Percentiles rank a stretch among this genome's conserved stretches.
These are phyloP conservation scores for Malaclemys terrapin DNA, from an alignment of 2,113 vertebrate genomes.

Conservation along the genomic window DNA sequence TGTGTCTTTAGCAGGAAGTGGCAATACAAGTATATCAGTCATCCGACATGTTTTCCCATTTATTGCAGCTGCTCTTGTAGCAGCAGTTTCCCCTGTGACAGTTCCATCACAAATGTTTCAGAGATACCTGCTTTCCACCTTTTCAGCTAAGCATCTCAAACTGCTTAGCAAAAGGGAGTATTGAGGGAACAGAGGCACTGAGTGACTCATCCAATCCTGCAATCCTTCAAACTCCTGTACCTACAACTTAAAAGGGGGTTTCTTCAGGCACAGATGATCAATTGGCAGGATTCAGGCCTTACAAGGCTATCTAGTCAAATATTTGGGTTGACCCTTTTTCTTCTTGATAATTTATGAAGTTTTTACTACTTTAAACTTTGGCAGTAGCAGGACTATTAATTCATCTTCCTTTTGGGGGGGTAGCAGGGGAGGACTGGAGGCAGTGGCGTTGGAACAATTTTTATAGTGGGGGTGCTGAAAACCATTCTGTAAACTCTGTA, in stretches of 20 bases:
- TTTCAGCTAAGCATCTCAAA: neutral
- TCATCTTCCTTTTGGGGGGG: neutral
- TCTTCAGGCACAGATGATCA: neutral
- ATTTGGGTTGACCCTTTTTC: neutral
- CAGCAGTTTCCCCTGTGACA: rapidly evolving
- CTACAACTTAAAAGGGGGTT: neutral
- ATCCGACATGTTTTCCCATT: rapidly evolving
- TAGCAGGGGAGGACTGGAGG: too few relatives aligned
- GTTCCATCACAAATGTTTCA: neutral
- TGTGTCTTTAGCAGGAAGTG: neutral
- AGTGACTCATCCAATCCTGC: neutral
- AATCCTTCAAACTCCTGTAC: neutral
- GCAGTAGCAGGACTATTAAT: neutral
- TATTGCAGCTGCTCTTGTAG: neutral
- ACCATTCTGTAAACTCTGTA: too few relatives aligned
- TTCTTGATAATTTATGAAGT: neutral
- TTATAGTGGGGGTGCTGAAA: too few relatives aligned
- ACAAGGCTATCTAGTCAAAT: neutral
- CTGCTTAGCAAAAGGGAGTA: neutral
- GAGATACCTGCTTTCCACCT: neutral
- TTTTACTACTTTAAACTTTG: neutral
- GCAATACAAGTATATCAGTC: rapidly evolving
- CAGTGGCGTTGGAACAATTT: too few relatives aligned
- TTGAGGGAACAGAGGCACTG: rapidly evolving
- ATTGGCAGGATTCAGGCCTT: neutral